These are phyloP conservation scores for Incurvaria masculella DNA, from an alignment of 2,888 invertebrate species.

Conservation along the genomic window DNA sequence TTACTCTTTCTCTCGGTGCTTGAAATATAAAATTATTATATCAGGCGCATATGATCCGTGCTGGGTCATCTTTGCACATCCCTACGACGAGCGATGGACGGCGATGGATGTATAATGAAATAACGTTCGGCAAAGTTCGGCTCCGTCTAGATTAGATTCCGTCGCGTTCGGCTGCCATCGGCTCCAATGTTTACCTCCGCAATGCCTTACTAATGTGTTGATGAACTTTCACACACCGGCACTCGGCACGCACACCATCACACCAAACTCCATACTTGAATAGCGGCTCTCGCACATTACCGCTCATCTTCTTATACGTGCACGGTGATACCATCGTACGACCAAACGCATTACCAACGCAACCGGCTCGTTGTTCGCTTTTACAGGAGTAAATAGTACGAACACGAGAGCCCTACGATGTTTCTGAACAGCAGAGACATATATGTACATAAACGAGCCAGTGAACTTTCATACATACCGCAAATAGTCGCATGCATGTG, in stretches of 20 bases:
- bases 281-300: too few species aligned
- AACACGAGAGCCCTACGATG: not conserved
- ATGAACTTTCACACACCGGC: conserved; percentile 1
- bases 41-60: too few species aligned
- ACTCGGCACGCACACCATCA: not conserved
- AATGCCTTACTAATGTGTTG: conserved; percentile 1
- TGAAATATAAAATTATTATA: too few species aligned
- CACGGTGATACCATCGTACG: not conserved
- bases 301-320: not conserved
- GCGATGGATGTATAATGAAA: too few species aligned
- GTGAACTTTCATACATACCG: not conserved
- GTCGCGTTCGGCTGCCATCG: not conserved
- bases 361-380: not conserved
- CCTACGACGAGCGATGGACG: too few species aligned
- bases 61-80: too few species aligned
- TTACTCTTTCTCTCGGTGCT: too few species aligned
- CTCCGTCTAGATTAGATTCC: conserved; percentile 2
- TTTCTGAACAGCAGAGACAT: not conserved
- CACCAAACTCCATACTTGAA: not conserved
- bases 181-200: conserved; percentile 1
- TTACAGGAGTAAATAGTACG: too few species aligned
- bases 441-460: not conserved
- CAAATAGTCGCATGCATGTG: not conserved
- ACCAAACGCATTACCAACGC: not conserved
- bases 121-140: conserved; percentile 1